Conservation (phyloP, 2,113 vertebrate genomes). For the Lepus timidus region DNA sequence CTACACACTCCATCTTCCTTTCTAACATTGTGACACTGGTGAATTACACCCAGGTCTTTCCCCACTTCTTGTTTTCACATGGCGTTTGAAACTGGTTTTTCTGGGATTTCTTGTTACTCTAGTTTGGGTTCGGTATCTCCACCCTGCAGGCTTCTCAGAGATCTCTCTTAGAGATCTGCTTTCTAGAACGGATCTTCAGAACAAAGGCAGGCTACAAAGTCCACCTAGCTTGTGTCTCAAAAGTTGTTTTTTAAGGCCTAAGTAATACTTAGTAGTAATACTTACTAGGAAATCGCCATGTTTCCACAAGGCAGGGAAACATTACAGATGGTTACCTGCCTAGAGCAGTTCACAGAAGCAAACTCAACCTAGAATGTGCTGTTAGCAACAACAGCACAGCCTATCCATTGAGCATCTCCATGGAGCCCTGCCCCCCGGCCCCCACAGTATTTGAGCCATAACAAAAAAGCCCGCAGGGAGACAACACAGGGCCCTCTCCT, state of each 20-base stretch:
- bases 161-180: slow-evolving; percentile 20
- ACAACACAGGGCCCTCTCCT: neutral
- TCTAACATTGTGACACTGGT: slow-evolving; percentile 57
- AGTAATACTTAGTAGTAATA: too few relatives aligned
- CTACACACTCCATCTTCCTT: slow-evolving; percentile 40
- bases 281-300: neutral
- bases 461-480: neutral
- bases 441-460: neutral
- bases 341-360: slow-evolving; percentile 11
- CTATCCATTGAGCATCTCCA: neutral
- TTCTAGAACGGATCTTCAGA: slow-evolving; percentile 50
- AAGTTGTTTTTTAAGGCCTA: slow-evolving; percentile 34
- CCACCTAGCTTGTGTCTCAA: neutral
- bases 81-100: slow-evolving; percentile 58
- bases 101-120: slow-evolving; percentile 14
- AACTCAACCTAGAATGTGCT: neutral
- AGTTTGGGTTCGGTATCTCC: neutral
- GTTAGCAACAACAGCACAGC: neutral
- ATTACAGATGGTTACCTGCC: neutral
- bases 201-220: slow-evolving; percentile 39
- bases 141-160: slow-evolving; percentile 24
- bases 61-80: slow-evolving; percentile 36
- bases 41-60: slow-evolving; percentile 56
- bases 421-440: neutral
- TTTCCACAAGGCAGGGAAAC: slow-evolving; percentile 22